These are phyloP conservation scores for Micromys minutus DNA, from an alignment of 2,113 vertebrate genomes.

Conservation along the genomic window DNA sequence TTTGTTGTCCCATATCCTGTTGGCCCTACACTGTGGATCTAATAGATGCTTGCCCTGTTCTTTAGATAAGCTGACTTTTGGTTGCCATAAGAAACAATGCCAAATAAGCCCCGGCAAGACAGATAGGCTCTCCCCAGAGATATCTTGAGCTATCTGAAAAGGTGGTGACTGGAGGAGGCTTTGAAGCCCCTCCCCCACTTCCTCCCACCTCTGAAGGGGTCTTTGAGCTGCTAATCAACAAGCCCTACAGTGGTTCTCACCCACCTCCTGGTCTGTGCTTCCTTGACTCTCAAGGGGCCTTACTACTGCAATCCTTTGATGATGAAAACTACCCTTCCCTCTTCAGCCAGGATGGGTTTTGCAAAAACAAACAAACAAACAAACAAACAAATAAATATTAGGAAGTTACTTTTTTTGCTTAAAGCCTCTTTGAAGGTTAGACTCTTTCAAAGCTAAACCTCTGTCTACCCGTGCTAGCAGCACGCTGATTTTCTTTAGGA, in stretches of 20 bases:
- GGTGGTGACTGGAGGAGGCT: background rate
- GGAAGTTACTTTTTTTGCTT: background rate
- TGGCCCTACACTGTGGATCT: background rate
- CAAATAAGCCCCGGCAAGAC: no score
- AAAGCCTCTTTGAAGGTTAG: background rate
- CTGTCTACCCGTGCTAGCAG: background rate
- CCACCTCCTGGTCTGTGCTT: background rate
- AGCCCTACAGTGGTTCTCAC: background rate
- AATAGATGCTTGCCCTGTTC: background rate
- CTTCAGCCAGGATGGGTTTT: background rate
- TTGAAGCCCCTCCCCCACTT: background rate
- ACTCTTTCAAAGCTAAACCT: background rate
- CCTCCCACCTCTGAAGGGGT: background rate
- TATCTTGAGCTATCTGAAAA: background rate
- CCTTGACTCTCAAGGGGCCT: background rate
- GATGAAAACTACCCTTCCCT: background rate
- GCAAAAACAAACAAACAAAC: no score
- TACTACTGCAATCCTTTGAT: no score
- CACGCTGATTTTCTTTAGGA: background rate
- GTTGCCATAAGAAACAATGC: background rate
- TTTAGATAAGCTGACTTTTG: background rate
- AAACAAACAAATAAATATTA: background rate
- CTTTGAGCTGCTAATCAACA: background rate
- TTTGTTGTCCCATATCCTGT: background rate
- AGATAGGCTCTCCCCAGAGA: background rate